These are phyloP conservation scores for Carduelis carduelis DNA, from an alignment of 2,797 vertebrate species.

Conservation along the genomic window DNA sequence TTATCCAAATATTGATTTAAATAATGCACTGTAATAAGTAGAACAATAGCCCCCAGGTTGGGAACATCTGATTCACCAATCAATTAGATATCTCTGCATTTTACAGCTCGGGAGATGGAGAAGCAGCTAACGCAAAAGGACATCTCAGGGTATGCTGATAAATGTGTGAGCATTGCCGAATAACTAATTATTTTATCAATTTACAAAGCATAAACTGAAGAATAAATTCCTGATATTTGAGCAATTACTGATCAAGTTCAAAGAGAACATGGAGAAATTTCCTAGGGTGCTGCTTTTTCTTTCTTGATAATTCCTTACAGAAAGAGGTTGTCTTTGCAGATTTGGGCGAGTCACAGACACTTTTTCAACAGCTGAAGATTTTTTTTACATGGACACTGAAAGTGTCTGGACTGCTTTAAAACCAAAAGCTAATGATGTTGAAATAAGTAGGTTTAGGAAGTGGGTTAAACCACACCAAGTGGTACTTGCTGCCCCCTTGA, in stretches of 20 bases:
- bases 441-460: not conserved
- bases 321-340: not conserved
- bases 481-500: not conserved
- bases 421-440: not conserved
- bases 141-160: not conserved
- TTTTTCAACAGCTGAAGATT: not conserved
- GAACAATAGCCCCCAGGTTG: not conserved
- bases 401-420: not conserved
- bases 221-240: not conserved
- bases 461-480: not conserved
- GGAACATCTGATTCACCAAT: not conserved
- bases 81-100: not conserved
- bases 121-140: not conserved
- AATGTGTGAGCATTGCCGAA: not conserved
- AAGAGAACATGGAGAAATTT: not conserved
- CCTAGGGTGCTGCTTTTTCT: not conserved
- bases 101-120: not conserved
- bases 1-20: constrained; percentile 14
- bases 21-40: not conserved
- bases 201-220: not conserved
- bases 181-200: not conserved
- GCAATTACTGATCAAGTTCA: not conserved
- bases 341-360: not conserved
- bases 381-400: not conserved
- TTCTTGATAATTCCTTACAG: not conserved